Evolutionary conservation across 2,888 invertebrate genomes (phyloP).

Genomic region (Boloria selene): DNA sequence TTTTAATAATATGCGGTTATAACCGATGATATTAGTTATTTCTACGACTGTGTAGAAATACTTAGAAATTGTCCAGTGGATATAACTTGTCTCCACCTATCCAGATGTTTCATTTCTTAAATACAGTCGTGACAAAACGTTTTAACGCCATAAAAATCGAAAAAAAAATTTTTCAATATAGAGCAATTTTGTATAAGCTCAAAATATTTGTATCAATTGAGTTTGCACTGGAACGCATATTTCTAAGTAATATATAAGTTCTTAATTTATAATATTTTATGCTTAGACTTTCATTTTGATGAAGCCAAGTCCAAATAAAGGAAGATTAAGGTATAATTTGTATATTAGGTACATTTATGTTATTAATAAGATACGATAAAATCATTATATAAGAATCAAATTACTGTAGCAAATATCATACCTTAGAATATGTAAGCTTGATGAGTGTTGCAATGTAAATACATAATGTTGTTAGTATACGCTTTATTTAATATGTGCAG

Average conservation of each 20-base stretch:
- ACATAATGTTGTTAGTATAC: slow-evolving; percentile 27
- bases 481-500: slow-evolving; percentile 19
- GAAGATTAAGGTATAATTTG: neutral
- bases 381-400: slow-evolving; percentile 21
- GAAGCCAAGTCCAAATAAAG: neutral
- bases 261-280: neutral
- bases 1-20: neutral
- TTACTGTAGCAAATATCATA: slow-evolving; percentile 4
- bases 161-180: neutral
- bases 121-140: too few relatives aligned
- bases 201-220: neutral
- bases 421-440: slow-evolving; percentile 20
- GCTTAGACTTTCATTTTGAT: neutral
- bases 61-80: too few relatives aligned
- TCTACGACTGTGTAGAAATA: too few relatives aligned
- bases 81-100: too few relatives aligned
- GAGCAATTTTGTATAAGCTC: neutral
- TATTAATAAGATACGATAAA: slow-evolving; percentile 4
- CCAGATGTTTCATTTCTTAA: too few relatives aligned
- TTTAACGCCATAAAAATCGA: too few relatives aligned
- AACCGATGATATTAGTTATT: too few relatives aligned
- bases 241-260: neutral
- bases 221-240: neutral
- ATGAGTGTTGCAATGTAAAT: slow-evolving; percentile 26
- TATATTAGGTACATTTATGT: neutral